Evolutionary conservation across 2,113 vertebrate genomes (phyloP), one percentile per base, ranked within the genome.

Genomic region (Stercorarius parasiticus): DNA sequence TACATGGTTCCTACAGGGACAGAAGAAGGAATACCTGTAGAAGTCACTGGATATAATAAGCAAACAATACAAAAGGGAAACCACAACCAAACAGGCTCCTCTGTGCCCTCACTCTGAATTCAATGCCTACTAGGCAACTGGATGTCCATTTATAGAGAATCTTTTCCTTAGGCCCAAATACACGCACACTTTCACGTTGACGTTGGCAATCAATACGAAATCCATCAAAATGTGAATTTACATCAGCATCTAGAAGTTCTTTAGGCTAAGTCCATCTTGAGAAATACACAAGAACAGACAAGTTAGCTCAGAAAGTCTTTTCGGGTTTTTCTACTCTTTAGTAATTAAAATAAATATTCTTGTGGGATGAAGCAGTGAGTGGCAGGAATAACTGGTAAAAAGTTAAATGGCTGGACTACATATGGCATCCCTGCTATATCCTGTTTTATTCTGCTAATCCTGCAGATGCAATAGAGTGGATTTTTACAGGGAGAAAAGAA

Each of bases 131-230:
- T 36, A 40, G 88, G 38, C 58, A 89, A 59, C 65, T 72, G 32
- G 86, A 74, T 93, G 43, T 38, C 55, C 42, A 69, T 83, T 84
- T 92, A 95, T 79, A 96, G 77, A 69, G 97, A 94, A 80, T 77
- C 11, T 62, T 88, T 82, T 96, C n/a, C 79, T 80, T 25, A 59
- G 92, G 49, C 62, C 27, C 14, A 96, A 82, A 84, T 50, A 95
- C 90, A 70, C 19, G 12, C 5, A 50, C 3, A 5, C 27, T 86
- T 91, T 87, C 36, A 69, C 45, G 47, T 49, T 88, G 78, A 56
- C 27, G 43, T 52, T 95, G 67, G 22, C 53, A 86, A 95, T 97
- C 87, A 86, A 93, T 96, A 79, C 21, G 71, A 70, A 94, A 67
- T 81, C 84, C 61, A 79, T 94, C 55, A 88, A 88, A 84, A 50